phyloP scores from a whole-genome alignment of 1,140 invertebrate species.

The Procambarus clarkii region DNA sequence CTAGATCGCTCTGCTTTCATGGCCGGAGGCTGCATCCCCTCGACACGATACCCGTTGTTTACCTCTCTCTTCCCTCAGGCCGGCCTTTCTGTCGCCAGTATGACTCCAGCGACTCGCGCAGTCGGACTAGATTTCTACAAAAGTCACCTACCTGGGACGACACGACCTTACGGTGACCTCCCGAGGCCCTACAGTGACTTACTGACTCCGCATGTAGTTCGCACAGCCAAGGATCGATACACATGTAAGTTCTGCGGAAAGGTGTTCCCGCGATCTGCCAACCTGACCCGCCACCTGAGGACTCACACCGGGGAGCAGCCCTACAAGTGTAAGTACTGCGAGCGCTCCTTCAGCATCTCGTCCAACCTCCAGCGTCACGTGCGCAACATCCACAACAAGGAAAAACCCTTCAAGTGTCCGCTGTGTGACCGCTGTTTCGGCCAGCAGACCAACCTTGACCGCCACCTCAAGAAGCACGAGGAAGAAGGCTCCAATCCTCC shows the following conservation, averaged over 20 bases:
- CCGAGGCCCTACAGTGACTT: conserved; percentile 48
- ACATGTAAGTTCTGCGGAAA: conserved; percentile 94
- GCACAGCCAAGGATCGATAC: conserved; percentile 86
- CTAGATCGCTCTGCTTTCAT: conserved; percentile 38
- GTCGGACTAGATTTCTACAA: conserved; percentile 55
- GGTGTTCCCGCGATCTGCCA: conserved; percentile 61
- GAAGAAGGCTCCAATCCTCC: conserved; percentile 70
- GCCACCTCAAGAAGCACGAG: conserved; percentile 98
- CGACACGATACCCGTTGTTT: conserved; percentile 42
- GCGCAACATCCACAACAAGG: conserved; percentile 64
- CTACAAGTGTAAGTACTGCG: conserved; percentile 75
- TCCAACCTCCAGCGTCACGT: conserved; percentile 64
- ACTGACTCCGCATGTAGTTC: conserved; percentile 16
- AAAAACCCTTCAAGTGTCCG: conserved; percentile 83
- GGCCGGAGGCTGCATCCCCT: conserved; percentile 8
- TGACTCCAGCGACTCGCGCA: not conserved
- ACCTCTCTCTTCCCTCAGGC: conserved; percentile 38
- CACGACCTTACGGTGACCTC: conserved; percentile 43
- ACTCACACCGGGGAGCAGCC: conserved; percentile 98
- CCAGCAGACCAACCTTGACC: conserved; percentile 97
- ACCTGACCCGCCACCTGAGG: conserved; percentile 85
- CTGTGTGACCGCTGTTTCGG: conserved; percentile 91
- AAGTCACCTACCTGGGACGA: conserved; percentile 23
- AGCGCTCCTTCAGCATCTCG: conserved; percentile 63
- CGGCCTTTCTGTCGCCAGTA: not conserved